These are phyloP conservation scores for Sus scrofa DNA, from an alignment of 2,113 vertebrate genomes.

Conservation along the genomic window DNA sequence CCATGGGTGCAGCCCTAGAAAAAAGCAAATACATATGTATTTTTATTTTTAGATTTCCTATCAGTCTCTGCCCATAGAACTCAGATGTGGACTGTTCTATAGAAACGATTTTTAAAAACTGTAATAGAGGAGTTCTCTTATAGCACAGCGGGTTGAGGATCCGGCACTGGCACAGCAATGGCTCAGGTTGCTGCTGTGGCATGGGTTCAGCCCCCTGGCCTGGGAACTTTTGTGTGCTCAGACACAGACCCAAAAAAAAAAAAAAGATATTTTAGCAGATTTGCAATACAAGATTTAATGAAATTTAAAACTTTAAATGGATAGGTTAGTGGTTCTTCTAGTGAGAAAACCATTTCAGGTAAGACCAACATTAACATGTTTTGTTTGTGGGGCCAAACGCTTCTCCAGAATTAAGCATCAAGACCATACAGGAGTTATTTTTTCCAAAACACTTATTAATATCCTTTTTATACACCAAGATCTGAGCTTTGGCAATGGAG, in stretches of 20 bases:
- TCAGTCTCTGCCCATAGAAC: neutral
- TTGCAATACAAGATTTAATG: constrained; percentile 51
- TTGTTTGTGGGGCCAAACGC: neutral
- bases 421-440: neutral
- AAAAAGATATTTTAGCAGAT: constrained; percentile 15
- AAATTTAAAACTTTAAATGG: constrained; percentile 65
- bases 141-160: too few relatives aligned
- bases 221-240: too few relatives aligned
- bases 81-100: neutral
- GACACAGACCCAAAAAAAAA: too few relatives aligned
- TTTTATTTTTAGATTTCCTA: neutral
- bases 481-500: neutral
- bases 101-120: neutral
- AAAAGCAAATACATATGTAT: too few relatives aligned
- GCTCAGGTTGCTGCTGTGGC: too few relatives aligned
- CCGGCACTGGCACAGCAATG: too few relatives aligned
- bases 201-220: too few relatives aligned
- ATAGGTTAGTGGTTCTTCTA: constrained; percentile 36
- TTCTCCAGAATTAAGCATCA: neutral
- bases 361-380: neutral
- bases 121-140: neutral
- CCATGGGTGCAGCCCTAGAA: too few relatives aligned
- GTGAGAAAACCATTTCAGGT: neutral
- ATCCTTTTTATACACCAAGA: neutral
- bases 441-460: neutral